Evolutionary conservation across 2,888 invertebrate genomes (phyloP).

Genomic region (Schrankia costaestrigalis): DNA sequence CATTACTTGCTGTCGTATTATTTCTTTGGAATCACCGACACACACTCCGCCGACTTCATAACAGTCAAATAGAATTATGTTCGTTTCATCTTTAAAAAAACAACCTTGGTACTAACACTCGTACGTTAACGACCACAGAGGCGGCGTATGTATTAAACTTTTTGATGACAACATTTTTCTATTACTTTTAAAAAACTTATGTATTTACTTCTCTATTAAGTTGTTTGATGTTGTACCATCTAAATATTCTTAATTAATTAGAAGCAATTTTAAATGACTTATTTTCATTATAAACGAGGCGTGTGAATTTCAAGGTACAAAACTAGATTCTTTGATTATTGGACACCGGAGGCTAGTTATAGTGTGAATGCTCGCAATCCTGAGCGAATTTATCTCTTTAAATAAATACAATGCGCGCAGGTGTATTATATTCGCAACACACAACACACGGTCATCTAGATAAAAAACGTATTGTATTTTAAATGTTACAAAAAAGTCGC

Average conservation of each 20-base stretch:
- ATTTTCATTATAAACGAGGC: too few species aligned
- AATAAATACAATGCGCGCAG: neutral
- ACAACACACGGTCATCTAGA: too few species aligned
- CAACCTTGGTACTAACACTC: conserved; percentile 36
- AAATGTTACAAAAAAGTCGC: conserved; percentile 7
- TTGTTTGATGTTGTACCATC: conserved; percentile 32
- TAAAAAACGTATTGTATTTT: conserved; percentile 16
- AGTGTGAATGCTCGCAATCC: too few species aligned
- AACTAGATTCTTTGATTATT: too few species aligned
- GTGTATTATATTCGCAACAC: too few species aligned
- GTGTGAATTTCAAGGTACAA: too few species aligned
- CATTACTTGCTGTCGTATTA: conserved; percentile 15
- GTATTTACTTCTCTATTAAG: conserved; percentile 25
- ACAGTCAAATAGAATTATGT: conserved; percentile 23
- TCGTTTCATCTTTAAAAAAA: conserved; percentile 38
- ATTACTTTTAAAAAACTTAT: conserved; percentile 29
- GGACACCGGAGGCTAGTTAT: too few species aligned
- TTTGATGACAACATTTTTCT: conserved; percentile 34
- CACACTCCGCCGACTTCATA: conserved; percentile 23
- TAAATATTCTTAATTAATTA: conserved; percentile 28
- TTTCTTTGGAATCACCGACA: conserved; percentile 13
- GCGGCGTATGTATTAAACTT: conserved; percentile 38
- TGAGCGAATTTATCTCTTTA: too few species aligned
- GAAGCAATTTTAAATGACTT: too few species aligned
- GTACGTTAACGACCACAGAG: conserved; percentile 36